Base-by-base conservation (phyloP, 1,140 invertebrate species). In the Lucilia sericata region DNA sequence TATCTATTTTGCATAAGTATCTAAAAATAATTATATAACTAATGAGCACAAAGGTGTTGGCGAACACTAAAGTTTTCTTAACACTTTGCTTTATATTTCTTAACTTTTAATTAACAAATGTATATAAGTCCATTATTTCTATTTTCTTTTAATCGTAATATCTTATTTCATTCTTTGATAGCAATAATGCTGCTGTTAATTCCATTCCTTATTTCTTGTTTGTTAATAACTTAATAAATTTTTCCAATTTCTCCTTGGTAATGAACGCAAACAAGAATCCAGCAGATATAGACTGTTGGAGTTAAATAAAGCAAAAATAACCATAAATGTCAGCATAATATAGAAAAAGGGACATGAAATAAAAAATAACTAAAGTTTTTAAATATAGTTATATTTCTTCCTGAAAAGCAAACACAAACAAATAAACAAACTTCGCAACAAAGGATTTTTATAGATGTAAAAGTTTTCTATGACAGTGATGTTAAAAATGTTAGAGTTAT, bases 31-130 rank as follows among this genome's bases (percentile, higher is more conserved):
- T n/a, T n/a, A 5, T n/a, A 60, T 30, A 1, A 30, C 25, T 30
- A 30, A 30, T 30, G 25, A n/a, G 17, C 2, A 60, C 4, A 60
- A 60, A 60, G 55, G 55, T 60, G 55, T 60, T 60, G 55, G 55
- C 55, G 14, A 60, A n/a, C 2, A 14, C 4, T 60, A 60, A 60
- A 60, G n/a, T 17, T 60, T 60, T 60, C 14, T n/a, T 60, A n/a
- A 60, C 14, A 17, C 14, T n/a, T 60, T 60, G 25, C 25, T 60
- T 14, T 2, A 13, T 25, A 30, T 25, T 74, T 25, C 21, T 74
- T 74, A 74, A 74, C 19, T 74, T 74, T 74, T 74, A 74, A 74
- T 74, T 74, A 74, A 21, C 42, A 42, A 42, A 7, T 30, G 25
- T 30, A 30, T 30, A 30, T 25, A 74, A 74, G 8, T 74, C 70